A percentile compares a stretch with the other conserved stretches of the same genome.
Evolutionary conservation across 2,113 vertebrate species (phyloP).

Genomic region (Poeciliopsis occidentalis): DNA sequence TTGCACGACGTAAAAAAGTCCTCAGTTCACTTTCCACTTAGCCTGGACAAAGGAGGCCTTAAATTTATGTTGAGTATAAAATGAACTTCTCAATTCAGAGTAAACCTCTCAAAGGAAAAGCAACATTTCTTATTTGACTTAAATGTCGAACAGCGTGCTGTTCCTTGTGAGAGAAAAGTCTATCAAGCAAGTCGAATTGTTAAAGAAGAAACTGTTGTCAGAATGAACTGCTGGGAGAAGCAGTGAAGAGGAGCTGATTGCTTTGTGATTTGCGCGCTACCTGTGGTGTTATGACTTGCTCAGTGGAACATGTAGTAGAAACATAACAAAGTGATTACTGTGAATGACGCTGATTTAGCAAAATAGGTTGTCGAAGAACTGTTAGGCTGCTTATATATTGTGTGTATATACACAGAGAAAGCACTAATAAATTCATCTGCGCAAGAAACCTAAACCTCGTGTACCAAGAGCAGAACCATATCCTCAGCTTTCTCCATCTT

Average conservation of each 20-base stretch:
- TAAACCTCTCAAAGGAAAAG: slow-evolving; percentile 11
- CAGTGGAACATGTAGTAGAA: slow-evolving; percentile 16
- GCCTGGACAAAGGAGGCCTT: neutral
- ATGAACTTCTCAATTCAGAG: slow-evolving; percentile 14
- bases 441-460: neutral
- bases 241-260: slow-evolving; percentile 45
- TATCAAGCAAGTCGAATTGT: slow-evolving; percentile 14
- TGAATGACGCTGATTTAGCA: slow-evolving; percentile 19
- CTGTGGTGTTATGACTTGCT: slow-evolving; percentile 32
- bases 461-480: neutral
- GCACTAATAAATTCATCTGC: neutral
- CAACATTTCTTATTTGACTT: slow-evolving; percentile 12
- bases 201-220: slow-evolving; percentile 30
- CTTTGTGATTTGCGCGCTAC: slow-evolving; percentile 39
- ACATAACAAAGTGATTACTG: slow-evolving; percentile 20
- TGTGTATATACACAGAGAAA: neutral
- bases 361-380: slow-evolving; percentile 6
- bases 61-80: slow-evolving; percentile 1
- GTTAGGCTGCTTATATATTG: neutral
- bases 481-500: neutral
- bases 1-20: neutral
- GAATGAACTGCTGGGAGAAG: slow-evolving; percentile 12
- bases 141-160: neutral
- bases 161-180: neutral
- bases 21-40: neutral